Evolutionary conservation across 2,888 invertebrate species (phyloP), one percentile per base, ranked within the genome.

Genomic region (Mythimna impura): DNA sequence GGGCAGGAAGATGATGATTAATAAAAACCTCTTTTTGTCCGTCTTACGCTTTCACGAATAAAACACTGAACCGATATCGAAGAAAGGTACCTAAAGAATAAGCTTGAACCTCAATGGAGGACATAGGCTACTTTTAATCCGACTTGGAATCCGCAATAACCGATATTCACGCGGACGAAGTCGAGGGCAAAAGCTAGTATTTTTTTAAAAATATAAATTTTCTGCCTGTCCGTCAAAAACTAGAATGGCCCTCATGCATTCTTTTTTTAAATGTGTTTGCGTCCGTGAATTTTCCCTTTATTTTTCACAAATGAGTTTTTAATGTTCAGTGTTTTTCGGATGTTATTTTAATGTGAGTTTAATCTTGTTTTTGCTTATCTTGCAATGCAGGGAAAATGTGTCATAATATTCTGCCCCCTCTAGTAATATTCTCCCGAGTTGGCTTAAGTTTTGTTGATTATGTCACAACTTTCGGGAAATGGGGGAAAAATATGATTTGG

Each of bases 251-350:
- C 57, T 17, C 57, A 7, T 65, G 62, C 14, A 70, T 80, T 80
- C 50, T 34, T 40, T 80, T 80, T 74, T 50, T 55, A 66, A 78
- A 36, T 64, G 30, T 64, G 74, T 55, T 64, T 66, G 61, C 71
- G 20, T 75, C 75, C 54, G 30, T 30, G 50, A 73, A 71, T 67
- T 71, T 66, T 57, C 25, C 17, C 40, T 73, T 69, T 66, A 63
- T 67, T 71, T 78, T 76, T 68, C 62, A 58, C 83, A 85, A 79
- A 83, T 66, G 75, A 84, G 68, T 71, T 84, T 84, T 78, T 82
- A 78, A 84, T 75, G 79, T 8, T 43, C 36, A 22, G n/a, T 83
- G 63, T 80, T 80, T 50, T 69, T 71, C 54, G 30, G 14, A 43
- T 73, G 36, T 66, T 78, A 66, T 62, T 64, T 70, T 80, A 76